phyloP scores from a whole-genome alignment of 2,888 invertebrate genomes.

The Melanophora roralis region DNA sequence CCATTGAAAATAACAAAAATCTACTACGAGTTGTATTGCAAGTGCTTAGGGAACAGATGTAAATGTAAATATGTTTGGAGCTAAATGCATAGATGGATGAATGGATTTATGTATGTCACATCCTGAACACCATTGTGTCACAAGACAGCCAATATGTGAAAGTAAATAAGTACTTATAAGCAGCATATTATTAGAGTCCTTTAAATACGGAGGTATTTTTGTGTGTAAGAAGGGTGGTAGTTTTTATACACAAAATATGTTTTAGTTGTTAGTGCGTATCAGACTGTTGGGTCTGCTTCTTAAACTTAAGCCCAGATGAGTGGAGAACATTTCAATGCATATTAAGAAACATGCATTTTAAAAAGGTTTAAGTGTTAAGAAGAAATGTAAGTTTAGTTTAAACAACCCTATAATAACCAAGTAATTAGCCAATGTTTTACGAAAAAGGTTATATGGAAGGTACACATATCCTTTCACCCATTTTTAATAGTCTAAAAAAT shows the following conservation, averaged over 20 bases:
- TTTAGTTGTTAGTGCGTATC: not conserved
- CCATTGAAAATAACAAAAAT: not conserved
- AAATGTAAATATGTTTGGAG: conserved; percentile 37
- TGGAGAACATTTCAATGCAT: conserved; percentile 54
- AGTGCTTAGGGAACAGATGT: conserved; percentile 51
- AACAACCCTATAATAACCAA: not conserved
- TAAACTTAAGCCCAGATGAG: conserved; percentile 26
- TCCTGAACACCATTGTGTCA: conserved; percentile 36
- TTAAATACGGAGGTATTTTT: conserved; percentile 44
- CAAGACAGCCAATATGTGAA: conserved; percentile 36
- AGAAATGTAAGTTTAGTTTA: not conserved
- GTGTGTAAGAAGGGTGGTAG: conserved; percentile 29
- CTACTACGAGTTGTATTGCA: not conserved
- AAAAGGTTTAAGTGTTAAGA: conserved; percentile 1
- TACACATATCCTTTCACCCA: too few species aligned
- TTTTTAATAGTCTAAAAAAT: too few species aligned
- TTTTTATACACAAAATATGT: conserved; percentile 24
- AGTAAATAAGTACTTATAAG: conserved; percentile 26
- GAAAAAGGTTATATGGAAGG: too few species aligned
- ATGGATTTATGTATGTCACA: conserved; percentile 56
- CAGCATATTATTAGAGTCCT: conserved; percentile 39
- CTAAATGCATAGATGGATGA: conserved; percentile 46
- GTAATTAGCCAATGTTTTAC: not conserved
- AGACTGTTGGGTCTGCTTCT: not conserved
- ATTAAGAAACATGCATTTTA: conserved; percentile 47